Percentiles rank a stretch among this genome's conserved stretches.
Conservation (phyloP, 2,113 vertebrate species). For the Erpornis zantholeuca region DNA sequence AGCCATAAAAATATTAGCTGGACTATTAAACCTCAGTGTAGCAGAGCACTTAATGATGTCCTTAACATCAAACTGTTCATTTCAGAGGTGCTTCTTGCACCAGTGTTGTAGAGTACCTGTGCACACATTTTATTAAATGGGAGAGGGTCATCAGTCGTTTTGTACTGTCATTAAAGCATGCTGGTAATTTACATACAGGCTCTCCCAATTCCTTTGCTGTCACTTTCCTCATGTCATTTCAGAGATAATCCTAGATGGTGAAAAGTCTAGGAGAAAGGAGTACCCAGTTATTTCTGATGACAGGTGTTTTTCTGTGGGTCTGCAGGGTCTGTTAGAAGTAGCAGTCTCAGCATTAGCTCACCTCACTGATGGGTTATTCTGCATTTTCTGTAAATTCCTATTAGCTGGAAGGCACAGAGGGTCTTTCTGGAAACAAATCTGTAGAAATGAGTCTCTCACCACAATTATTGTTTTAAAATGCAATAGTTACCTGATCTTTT, state of each 20-base stretch:
- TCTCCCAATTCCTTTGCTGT: background rate
- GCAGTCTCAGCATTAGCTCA: background rate
- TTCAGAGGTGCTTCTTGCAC: background rate
- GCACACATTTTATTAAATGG: background rate
- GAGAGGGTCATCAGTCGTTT: background rate
- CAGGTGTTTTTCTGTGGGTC: background rate
- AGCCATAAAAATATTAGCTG: background rate
- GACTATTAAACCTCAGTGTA: background rate
- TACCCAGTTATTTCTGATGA: background rate
- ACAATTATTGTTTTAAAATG: background rate
- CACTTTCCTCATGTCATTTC: background rate
- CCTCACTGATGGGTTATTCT: background rate
- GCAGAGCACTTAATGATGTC: background rate
- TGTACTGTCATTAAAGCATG: background rate
- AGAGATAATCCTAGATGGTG: background rate
- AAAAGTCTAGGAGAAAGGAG: background rate
- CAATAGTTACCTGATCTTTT: background rate
- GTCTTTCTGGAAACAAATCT: background rate
- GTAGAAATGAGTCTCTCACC: background rate
- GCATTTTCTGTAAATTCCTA: background rate
- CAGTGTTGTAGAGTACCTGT: background rate
- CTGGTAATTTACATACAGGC: background rate
- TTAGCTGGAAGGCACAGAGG: background rate
- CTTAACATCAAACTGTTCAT: background rate
- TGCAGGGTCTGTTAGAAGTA: background rate